Percentiles rank a stretch among this genome's conserved stretches.
Conservation (phyloP, 2,888 invertebrate genomes). For the Agrilus cyanescens region DNA sequence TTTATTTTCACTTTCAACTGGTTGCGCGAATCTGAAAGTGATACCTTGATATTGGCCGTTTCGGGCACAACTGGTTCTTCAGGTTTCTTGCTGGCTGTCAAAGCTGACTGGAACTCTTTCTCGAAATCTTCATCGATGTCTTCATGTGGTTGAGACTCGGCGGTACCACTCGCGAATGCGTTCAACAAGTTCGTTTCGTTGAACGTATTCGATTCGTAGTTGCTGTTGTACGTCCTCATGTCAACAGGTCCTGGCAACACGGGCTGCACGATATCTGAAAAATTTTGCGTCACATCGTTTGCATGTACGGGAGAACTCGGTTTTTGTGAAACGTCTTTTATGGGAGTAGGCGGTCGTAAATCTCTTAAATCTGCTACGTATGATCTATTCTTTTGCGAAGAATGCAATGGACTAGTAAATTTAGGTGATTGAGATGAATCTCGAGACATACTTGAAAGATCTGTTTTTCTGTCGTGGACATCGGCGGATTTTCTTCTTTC, state of each 20-base stretch:
- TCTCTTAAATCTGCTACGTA: conserved; percentile 38
- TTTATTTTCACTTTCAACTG: conserved; percentile 85
- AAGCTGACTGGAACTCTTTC: conserved; percentile 57
- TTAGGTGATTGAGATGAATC: conserved; percentile 48
- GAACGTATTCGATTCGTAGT: conserved; percentile 45
- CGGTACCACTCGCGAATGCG: conserved; percentile 52
- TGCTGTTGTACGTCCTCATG: conserved; percentile 72
- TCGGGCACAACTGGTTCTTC: conserved; percentile 36
- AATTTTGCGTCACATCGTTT: conserved; percentile 32
- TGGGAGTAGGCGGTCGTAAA: conserved; percentile 39
- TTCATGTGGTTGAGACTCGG: conserved; percentile 53
- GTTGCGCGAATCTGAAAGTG: conserved; percentile 68
- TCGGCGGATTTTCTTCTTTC: conserved; percentile 68
- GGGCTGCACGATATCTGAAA: conserved; percentile 53
- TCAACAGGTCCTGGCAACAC: conserved; percentile 79
- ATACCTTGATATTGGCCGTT: conserved; percentile 53
- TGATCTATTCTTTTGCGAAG: conserved; percentile 28
- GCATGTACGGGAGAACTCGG: conserved; percentile 17
- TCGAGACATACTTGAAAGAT: conserved; percentile 37
- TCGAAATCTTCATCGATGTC: conserved; percentile 73
- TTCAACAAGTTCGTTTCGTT: conserved; percentile 54
- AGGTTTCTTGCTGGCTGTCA: conserved; percentile 45
- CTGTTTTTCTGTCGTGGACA: conserved; percentile 47
- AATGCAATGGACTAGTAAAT: conserved; percentile 40
- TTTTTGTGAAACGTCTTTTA: conserved; percentile 28